Conservation (phyloP, 1,140 invertebrate species). For the Bombus consobrinus region DNA sequence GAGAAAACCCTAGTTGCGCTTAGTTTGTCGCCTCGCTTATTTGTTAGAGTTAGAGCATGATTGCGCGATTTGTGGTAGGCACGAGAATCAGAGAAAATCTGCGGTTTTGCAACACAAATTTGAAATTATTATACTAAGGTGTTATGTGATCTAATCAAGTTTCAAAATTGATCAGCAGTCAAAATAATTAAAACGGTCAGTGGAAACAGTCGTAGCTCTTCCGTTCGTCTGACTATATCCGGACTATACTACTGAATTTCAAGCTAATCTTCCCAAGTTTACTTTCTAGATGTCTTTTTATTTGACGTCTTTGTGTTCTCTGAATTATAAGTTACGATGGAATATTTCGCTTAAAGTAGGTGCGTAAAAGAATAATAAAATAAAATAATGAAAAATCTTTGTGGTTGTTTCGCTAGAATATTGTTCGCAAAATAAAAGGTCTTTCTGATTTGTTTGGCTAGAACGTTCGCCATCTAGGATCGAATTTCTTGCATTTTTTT, state of each 20-base stretch:
- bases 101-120: neutral
- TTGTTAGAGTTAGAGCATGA: too few relatives aligned
- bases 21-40: too few relatives aligned
- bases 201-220: neutral
- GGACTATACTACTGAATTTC: neutral
- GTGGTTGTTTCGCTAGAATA: too few relatives aligned
- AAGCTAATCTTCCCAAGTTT: neutral
- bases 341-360: too few relatives aligned
- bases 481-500: neutral
- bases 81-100: too few relatives aligned
- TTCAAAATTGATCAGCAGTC: neutral
- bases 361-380: too few relatives aligned
- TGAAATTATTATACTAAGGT: neutral
- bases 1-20: too few relatives aligned
- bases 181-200: neutral
- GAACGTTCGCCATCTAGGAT: neutral
- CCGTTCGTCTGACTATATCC: neutral
- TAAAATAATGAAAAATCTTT: too few relatives aligned
- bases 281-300: neutral
- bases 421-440: too few relatives aligned
- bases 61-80: too few relatives aligned
- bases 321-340: too few relatives aligned
- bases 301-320: neutral
- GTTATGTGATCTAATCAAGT: neutral
- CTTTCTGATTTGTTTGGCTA: neutral